Evolutionary conservation across 2,888 invertebrate species (phyloP).

Genomic region (Diadromus collaris): DNA sequence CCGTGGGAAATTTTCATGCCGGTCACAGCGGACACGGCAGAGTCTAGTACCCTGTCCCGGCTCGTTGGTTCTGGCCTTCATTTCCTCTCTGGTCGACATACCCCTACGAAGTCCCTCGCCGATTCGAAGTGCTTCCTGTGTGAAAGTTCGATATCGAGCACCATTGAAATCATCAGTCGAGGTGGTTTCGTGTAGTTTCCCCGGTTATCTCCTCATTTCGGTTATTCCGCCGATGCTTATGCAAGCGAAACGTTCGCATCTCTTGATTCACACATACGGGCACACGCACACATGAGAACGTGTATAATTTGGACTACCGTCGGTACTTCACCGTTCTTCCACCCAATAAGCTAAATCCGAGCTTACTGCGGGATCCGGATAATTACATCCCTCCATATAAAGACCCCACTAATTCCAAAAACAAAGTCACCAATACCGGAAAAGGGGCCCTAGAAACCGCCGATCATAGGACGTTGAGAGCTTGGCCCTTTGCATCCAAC

Average conservation of each 20-base stretch:
- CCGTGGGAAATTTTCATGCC: conserved; percentile 74
- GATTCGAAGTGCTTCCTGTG: conserved; percentile 54
- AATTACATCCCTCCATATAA: conserved; percentile 35
- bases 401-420: background rate
- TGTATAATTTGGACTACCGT: conserved; percentile 19
- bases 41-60: background rate
- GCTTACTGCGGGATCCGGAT: conserved; percentile 22
- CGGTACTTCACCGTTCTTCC: background rate
- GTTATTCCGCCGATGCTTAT: background rate
- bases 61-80: conserved; percentile 21
- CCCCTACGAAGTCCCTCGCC: background rate
- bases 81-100: conserved; percentile 29
- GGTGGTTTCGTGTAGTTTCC: conserved; percentile 21
- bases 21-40: conserved; percentile 69
- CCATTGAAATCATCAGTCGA: conserved; percentile 57
- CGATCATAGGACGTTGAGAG: background rate
- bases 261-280: conserved; percentile 16
- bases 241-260: conserved; percentile 36
- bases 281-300: background rate
- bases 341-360: conserved; percentile 20
- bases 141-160: conserved; percentile 62
- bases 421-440: background rate
- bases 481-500: background rate
- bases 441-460: background rate
- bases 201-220: conserved; percentile 4